Evolutionary conservation across 2,797 vertebrate genomes (phyloP).

Genomic region (Aeoliscus strigatus): DNA sequence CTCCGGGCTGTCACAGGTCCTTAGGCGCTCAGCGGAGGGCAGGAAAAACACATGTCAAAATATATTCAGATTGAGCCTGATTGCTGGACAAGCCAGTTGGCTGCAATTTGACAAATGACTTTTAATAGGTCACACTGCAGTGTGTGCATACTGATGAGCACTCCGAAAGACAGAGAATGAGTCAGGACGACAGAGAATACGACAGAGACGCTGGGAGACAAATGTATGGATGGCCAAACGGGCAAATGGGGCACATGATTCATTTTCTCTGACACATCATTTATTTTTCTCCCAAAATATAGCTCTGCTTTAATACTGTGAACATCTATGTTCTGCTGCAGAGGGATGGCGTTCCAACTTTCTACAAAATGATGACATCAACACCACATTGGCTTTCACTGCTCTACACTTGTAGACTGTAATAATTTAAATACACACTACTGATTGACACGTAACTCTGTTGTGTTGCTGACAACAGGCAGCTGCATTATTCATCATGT

Average conservation of each 20-base stretch:
- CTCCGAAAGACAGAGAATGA: conserved; percentile 18
- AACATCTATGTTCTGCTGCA: too few relatives aligned
- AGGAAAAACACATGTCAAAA: conserved; percentile 79
- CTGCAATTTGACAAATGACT: conserved; percentile 78
- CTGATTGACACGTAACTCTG: too few relatives aligned
- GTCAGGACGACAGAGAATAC: conserved; percentile 33
- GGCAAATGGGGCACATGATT: conserved; percentile 30
- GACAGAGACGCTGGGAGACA: conserved; percentile 40
- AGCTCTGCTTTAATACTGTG: too few relatives aligned
- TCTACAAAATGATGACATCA: too few relatives aligned
- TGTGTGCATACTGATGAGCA: conserved; percentile 65
- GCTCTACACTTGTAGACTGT: too few relatives aligned
- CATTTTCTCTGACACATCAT: conserved; percentile 14
- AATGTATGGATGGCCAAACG: conserved; percentile 26
- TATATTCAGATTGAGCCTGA: conserved; percentile 71
- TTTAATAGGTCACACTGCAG: conserved; percentile 71
- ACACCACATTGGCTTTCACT: too few relatives aligned
- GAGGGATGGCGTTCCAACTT: conserved; percentile 1
- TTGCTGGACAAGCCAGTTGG: conserved; percentile 60
- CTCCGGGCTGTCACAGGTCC: conserved; percentile 69
- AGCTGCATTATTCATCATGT: too few relatives aligned
- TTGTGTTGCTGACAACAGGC: too few relatives aligned
- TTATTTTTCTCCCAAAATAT: too few relatives aligned
- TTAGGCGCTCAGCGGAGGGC: conserved; percentile 66
- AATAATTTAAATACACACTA: too few relatives aligned